Conservation (phyloP, 2,113 vertebrate species). For the Lophotis ruficrista region DNA sequence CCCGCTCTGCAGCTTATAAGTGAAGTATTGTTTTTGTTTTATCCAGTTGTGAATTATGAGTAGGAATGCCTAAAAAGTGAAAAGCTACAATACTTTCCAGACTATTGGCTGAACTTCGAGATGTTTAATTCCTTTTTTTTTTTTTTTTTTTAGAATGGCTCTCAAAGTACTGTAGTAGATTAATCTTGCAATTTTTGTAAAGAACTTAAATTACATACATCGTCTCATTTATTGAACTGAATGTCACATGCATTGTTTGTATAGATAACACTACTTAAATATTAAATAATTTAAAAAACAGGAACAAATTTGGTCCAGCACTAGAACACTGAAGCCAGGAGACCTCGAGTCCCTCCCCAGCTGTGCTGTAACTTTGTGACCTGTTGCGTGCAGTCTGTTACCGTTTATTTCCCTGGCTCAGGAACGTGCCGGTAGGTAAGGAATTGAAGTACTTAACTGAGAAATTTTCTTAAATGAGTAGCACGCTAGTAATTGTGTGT, state of each 20-base stretch:
- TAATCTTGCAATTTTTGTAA: neutral
- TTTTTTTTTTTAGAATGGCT: neutral
- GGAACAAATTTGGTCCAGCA: neutral
- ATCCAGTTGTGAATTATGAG: slow-evolving; percentile 8
- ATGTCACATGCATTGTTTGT: neutral
- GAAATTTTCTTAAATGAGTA: neutral
- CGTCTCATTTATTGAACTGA: neutral
- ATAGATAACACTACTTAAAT: neutral
- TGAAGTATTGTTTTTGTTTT: neutral
- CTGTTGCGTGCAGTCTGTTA: neutral
- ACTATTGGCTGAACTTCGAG: neutral
- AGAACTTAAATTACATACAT: neutral
- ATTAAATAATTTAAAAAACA: neutral
- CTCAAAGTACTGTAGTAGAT: neutral
- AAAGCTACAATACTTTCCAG: neutral
- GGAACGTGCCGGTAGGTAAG: neutral
- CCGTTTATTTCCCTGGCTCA: neutral
- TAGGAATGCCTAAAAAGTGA: slow-evolving; percentile 9
- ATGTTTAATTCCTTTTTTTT: neutral
- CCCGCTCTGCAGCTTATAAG: neutral
- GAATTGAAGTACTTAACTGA: neutral
- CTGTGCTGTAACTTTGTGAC: neutral
- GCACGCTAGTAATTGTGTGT: neutral
- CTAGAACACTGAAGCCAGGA: neutral
- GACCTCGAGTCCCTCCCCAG: accelerated